Evolutionary conservation across 2,888 invertebrate genomes (phyloP), one percentile per base, ranked within the genome.

Genomic region (Tiphia femorata): DNA sequence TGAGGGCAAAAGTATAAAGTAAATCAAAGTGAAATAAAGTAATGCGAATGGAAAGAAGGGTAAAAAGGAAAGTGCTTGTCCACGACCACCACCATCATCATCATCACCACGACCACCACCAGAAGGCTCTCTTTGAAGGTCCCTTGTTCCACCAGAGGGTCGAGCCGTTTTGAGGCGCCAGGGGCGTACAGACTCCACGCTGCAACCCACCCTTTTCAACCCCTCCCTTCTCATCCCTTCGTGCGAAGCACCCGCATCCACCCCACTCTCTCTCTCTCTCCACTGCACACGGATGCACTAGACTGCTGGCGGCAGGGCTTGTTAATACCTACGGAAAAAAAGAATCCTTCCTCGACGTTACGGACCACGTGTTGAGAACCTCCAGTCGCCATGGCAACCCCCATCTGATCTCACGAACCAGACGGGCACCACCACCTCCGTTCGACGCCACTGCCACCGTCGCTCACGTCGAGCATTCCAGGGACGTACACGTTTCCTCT

Each of bases 291-390:
- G 58, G 63, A 63, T 67, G 72, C 71, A 72, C n/a, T n/a, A n/a
- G n/a, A n/a, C n/a, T n/a, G n/a, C n/a, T n/a, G n/a, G n/a, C 66
- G 70, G 62, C 64, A n/a, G 37, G 65, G 70, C 75, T 78, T 70
- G 77, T 80, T 81, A 81, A 81, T 80, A 79, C 78, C 75, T 79
- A n/a, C n/a, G n/a, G n/a, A n/a, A n/a, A n/a, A n/a, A n/a, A 81
- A 81, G 81, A 78, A 75, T 67, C 65, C 60, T 71, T 48, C 4
- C 40, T 58, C 51, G 44, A 58, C 66, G 59, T 46, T 49, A 54
- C 46, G 74, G 72, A 78, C 80, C 81, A 81, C 81, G 81, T 81
- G 81, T 79, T 77, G 81, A 81, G 81, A 81, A 81, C 80, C 81
- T 73, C 61, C 75, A 64, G 76, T 81, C 66, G 64, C 68, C 81